These are phyloP conservation scores for Colletes collaris DNA, from an alignment of 2,888 invertebrate genomes.

Conservation along the genomic window DNA sequence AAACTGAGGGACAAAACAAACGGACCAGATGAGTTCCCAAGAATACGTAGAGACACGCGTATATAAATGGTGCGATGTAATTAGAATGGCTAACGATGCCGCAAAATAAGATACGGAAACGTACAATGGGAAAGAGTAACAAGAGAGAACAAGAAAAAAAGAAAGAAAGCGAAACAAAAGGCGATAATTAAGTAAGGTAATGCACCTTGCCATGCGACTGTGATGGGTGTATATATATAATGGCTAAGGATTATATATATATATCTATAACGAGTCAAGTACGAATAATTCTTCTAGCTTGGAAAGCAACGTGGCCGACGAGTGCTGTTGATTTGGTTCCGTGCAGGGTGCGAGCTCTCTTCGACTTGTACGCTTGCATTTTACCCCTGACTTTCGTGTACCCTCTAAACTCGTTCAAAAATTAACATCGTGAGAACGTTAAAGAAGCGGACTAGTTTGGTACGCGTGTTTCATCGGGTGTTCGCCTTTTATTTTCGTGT, in stretches of 20 bases:
- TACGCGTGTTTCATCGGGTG: too few relatives aligned
- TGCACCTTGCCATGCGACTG: constrained; percentile 57
- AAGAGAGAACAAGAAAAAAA: constrained; percentile 1
- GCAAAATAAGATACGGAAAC: constrained; percentile 16
- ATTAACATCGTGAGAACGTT: too few relatives aligned
- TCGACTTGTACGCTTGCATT: constrained; percentile 69
- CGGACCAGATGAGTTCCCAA: neutral
- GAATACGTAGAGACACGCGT: constrained; percentile 5
- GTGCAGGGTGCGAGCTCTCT: constrained; percentile 81
- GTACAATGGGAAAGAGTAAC: constrained; percentile 18
- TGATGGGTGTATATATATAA: constrained; percentile 50
- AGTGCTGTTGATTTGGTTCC: constrained; percentile 83
- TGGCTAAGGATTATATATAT: constrained; percentile 31
- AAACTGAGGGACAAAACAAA: neutral
- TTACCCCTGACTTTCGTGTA: constrained; percentile 57
- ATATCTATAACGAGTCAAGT: constrained; percentile 52
- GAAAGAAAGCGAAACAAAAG: constrained; percentile 45
- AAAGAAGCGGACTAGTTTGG: too few relatives aligned
- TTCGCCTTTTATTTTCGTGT: neutral
- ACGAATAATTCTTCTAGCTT: constrained; percentile 68
- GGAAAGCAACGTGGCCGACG: constrained; percentile 71
- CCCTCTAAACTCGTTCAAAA: neutral
- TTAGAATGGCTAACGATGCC: constrained; percentile 37
- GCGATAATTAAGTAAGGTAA: constrained; percentile 57
- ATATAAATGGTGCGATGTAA: constrained; percentile 4